Evolutionary conservation across 1,140 invertebrate species (phyloP).

Genomic region (Solenopsis invicta): DNA sequence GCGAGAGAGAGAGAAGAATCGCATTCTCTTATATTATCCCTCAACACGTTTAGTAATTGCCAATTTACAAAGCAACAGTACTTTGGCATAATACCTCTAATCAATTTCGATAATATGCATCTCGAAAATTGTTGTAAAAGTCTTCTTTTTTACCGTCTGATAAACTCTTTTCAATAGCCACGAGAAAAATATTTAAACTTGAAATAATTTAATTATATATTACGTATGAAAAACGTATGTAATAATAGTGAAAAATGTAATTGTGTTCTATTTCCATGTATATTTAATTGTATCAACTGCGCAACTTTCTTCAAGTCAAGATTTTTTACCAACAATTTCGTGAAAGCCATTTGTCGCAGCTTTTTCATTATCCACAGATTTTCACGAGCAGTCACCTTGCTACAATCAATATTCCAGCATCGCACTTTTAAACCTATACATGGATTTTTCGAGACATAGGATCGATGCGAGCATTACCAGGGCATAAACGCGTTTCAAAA

Average conservation of each 20-base stretch:
- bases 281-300: neutral
- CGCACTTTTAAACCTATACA: conserved; percentile 39
- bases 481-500: conserved; percentile 58
- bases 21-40: neutral
- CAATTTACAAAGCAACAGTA: neutral
- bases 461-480: conserved; percentile 49
- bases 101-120: neutral
- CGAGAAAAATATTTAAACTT: neutral
- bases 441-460: conserved; percentile 39
- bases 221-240: neutral
- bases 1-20: neutral
- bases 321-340: neutral
- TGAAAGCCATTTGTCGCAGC: conserved; percentile 1
- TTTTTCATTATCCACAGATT: conserved; percentile 25
- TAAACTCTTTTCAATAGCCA: neutral
- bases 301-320: neutral
- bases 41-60: conserved; percentile 30
- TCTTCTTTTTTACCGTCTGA: neutral
- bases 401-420: conserved; percentile 42
- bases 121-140: neutral
- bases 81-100: neutral
- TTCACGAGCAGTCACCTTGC: conserved; percentile 1
- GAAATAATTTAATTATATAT: neutral
- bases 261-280: neutral
- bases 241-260: neutral